These are phyloP conservation scores for Craterocephalus amniculus DNA, from an alignment of 2,797 vertebrate species.

Conservation along the genomic window DNA sequence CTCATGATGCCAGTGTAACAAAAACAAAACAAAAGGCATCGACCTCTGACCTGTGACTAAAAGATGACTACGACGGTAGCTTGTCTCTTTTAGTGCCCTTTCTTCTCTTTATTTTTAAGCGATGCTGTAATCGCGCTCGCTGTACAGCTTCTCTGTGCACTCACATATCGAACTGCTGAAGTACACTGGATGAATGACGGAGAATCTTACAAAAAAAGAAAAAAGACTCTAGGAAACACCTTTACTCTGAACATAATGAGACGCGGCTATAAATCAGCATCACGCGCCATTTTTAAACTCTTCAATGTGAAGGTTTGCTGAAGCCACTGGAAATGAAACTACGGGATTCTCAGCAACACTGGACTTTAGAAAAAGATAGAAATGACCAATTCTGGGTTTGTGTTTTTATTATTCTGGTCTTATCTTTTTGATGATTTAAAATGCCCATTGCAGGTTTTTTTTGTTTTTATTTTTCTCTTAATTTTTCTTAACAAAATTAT, in stretches of 20 bases:
- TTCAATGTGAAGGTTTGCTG: constrained; percentile 26
- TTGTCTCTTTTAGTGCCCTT: constrained; percentile 22
- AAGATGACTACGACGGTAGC: constrained; percentile 5
- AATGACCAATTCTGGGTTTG: constrained; percentile 31
- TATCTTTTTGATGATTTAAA: constrained; percentile 19
- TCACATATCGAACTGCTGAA: constrained; percentile 29
- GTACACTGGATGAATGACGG: constrained; percentile 41
- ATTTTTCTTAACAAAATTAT: not conserved
- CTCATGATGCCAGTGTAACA: not conserved
- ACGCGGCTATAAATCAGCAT: not conserved
- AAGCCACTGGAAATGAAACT: constrained; percentile 41
- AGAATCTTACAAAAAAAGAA: not conserved
- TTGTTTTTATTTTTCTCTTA: not conserved
- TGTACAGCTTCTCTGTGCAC: constrained; percentile 16
- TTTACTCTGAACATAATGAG: too few species aligned
- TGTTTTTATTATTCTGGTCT: constrained; percentile 29
- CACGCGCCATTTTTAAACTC: not conserved
- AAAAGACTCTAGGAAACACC: too few species aligned
- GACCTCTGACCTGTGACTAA: not conserved
- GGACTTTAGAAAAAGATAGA: constrained; percentile 35
- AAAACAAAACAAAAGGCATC: not conserved
- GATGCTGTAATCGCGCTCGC: constrained; percentile 3
- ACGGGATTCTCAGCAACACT: constrained; percentile 64
- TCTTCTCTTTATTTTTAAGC: not conserved
- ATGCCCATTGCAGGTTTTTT: constrained; percentile 8